Evolutionary conservation across 2,888 invertebrate genomes (phyloP).

Genomic region (Maniola hyperantus): DNA sequence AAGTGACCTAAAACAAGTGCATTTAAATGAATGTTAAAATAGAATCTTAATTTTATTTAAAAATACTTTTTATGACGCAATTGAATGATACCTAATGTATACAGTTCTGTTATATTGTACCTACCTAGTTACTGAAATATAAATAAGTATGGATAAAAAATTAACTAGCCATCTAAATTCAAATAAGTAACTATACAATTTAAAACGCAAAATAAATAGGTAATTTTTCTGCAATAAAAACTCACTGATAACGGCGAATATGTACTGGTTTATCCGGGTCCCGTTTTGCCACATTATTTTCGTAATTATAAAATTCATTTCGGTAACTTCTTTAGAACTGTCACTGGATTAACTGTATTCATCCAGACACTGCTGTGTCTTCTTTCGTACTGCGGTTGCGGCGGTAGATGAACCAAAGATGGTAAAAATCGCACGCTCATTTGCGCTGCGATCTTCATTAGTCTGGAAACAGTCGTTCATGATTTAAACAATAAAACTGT

Average conservation of each 20-base stretch:
- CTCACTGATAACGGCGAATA: slow-evolving; percentile 73
- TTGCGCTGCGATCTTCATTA: slow-evolving; percentile 40
- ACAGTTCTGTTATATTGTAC: too few relatives aligned
- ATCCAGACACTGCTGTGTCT: slow-evolving; percentile 56
- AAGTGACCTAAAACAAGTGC: too few relatives aligned
- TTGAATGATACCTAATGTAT: too few relatives aligned
- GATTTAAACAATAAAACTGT: slow-evolving; percentile 20
- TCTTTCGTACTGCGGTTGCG: slow-evolving; percentile 49
- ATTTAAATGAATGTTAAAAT: too few relatives aligned
- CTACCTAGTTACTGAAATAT: too few relatives aligned
- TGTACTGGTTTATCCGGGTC: slow-evolving; percentile 70
- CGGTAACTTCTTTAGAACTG: slow-evolving; percentile 36
- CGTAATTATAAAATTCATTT: slow-evolving; percentile 71
- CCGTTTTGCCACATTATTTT: slow-evolving; percentile 72
- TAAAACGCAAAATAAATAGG: slow-evolving; percentile 1
- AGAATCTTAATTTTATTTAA: too few relatives aligned
- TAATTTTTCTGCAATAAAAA: slow-evolving; percentile 38
- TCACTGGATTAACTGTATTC: slow-evolving; percentile 43
- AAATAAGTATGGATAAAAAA: not conserved
- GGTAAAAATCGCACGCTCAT: slow-evolving; percentile 47
- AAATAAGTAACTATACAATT: slow-evolving; percentile 7
- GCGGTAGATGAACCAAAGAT: slow-evolving; percentile 37
- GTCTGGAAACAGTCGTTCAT: slow-evolving; percentile 15
- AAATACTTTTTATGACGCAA: too few relatives aligned
- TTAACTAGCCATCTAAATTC: not conserved